Percentiles rank a stretch among this genome's conserved stretches.
phyloP scores from a whole-genome alignment of 2,113 vertebrate species.

The Microtus ochrogaster region DNA sequence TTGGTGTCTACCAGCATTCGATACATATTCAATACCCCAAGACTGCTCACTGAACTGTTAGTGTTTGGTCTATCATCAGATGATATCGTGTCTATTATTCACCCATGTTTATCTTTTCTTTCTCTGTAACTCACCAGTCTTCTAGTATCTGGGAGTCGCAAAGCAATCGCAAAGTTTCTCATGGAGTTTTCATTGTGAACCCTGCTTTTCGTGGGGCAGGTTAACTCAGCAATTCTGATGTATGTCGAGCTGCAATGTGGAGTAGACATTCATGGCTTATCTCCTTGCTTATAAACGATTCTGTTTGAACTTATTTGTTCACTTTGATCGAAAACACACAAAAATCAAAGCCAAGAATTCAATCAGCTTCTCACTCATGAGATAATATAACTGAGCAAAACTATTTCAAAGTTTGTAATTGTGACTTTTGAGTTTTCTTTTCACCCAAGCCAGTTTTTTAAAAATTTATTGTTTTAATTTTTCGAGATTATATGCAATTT shows the following conservation, averaged over 20 bases:
- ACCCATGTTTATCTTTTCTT: slow-evolving; percentile 43
- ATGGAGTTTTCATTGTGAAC: slow-evolving; percentile 67
- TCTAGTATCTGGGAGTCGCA: slow-evolving; percentile 44
- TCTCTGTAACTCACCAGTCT: slow-evolving; percentile 54
- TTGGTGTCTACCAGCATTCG: neutral
- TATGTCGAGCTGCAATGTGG: slow-evolving; percentile 51
- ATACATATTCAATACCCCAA: neutral
- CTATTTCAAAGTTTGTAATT: neutral
- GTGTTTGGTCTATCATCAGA: slow-evolving; percentile 14
- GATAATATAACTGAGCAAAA: neutral
- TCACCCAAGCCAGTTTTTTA: neutral
- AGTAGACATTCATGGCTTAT: slow-evolving; percentile 60
- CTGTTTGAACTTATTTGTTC: slow-evolving; percentile 62
- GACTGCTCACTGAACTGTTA: neutral
- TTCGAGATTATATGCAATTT: neutral
- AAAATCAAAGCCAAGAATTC: slow-evolving; percentile 16
- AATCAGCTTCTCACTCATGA: slow-evolving; percentile 11
- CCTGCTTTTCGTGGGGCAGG: slow-evolving; percentile 66
- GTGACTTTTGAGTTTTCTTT: neutral
- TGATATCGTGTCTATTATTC: slow-evolving; percentile 50
- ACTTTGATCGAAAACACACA: slow-evolving; percentile 58
- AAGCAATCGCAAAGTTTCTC: slow-evolving; percentile 57
- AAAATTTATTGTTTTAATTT: neutral
- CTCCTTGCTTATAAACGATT: slow-evolving; percentile 68
- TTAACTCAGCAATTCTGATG: slow-evolving; percentile 74